These are phyloP conservation scores for Metellina segmentata DNA, from an alignment of 2,888 invertebrate genomes.

Conservation along the genomic window DNA sequence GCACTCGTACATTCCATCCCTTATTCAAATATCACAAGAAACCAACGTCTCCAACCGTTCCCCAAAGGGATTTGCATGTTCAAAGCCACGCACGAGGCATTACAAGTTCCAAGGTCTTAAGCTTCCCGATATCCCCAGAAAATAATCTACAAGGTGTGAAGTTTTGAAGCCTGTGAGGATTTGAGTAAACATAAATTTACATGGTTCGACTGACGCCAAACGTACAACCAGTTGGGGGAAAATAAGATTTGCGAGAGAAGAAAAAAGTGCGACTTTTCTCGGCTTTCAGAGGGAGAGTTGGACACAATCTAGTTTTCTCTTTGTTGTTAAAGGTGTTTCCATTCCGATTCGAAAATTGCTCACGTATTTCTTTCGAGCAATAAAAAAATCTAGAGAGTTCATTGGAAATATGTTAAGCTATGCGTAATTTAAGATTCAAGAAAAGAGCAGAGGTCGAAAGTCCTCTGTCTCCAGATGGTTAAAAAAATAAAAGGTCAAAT, in stretches of 20 bases:
- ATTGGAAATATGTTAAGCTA: neutral
- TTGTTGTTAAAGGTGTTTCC: neutral
- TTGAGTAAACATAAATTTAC: conserved; percentile 16
- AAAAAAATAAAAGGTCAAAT: neutral
- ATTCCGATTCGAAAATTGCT: neutral
- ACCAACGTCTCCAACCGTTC: neutral
- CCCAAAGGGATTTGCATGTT: neutral
- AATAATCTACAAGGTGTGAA: conserved; percentile 1
- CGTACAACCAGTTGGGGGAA: neutral
- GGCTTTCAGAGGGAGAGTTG: neutral
- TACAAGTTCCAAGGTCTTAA: neutral
- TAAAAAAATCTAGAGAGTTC: neutral
- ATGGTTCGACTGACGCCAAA: conserved; percentile 6
- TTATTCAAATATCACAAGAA: neutral
- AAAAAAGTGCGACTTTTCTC: neutral
- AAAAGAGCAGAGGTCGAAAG: neutral
- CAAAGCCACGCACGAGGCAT: neutral
- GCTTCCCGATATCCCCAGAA: neutral
- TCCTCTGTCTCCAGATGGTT: neutral
- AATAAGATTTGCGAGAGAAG: neutral
- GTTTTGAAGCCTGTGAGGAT: neutral
- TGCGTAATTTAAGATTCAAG: neutral
- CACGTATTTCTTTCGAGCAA: neutral
- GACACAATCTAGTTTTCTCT: neutral
- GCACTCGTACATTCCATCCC: neutral